phyloP scores from a whole-genome alignment of 92 coral and sea anemone species.

The Blastomussa wellsi region DNA sequence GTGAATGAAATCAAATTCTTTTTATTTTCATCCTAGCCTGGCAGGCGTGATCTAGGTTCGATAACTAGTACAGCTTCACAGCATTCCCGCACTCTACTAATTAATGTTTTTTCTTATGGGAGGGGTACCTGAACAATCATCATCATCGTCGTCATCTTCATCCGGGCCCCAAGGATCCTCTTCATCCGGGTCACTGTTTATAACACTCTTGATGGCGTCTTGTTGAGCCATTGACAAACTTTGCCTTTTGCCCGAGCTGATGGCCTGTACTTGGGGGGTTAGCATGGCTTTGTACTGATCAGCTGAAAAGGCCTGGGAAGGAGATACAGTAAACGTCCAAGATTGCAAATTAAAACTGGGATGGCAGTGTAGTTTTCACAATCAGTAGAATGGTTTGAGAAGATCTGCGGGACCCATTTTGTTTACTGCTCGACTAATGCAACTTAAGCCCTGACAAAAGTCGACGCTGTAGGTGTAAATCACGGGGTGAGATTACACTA shows the following conservation, averaged over 20 bases:
- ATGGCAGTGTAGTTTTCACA: neutral
- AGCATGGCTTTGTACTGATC: conserved; percentile 85
- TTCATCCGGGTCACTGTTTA: conserved; percentile 87
- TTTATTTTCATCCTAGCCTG: neutral
- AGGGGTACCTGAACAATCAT: conserved; percentile 24
- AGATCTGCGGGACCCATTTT: too few species aligned
- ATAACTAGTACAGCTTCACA: neutral
- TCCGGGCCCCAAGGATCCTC: conserved; percentile 92
- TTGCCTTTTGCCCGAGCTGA: conserved; percentile 70
- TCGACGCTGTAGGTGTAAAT: too few species aligned
- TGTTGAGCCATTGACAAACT: conserved; percentile 74
- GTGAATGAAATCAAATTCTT: neutral
- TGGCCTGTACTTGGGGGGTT: conserved; percentile 85
- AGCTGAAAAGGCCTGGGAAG: conserved; percentile 78
- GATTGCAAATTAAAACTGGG: too few species aligned
- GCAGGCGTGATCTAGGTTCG: neutral
- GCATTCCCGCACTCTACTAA: neutral
- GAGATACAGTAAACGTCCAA: neutral
- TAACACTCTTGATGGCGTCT: conserved; percentile 74
- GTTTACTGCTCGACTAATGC: too few species aligned
- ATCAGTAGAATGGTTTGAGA: too few species aligned
- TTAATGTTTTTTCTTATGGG: neutral
- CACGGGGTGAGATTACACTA: too few species aligned
- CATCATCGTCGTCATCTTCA: conserved; percentile 43
- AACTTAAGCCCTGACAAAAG: too few species aligned